Evolutionary conservation across 35 echinoderm and acorn worm genomes (phyloP).

Genomic region (Hemicentrotus pulcherrimus): DNA sequence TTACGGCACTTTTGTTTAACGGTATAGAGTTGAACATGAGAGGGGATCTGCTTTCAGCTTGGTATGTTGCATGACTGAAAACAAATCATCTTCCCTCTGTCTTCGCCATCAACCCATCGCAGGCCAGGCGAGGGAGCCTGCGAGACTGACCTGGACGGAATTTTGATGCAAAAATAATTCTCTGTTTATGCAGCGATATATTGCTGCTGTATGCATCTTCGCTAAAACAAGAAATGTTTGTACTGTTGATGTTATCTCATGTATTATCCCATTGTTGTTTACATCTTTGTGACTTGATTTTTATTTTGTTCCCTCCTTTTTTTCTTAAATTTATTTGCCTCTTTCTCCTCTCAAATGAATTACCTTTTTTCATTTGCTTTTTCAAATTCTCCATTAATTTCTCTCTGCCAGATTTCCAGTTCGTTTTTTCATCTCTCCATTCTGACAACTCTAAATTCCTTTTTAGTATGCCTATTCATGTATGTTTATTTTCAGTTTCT

Average conservation of each 20-base stretch:
- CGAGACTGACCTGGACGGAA: background rate
- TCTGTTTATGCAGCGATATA: background rate
- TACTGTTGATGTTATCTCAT: background rate
- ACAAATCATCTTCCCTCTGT: background rate
- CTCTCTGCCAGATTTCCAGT: too few species aligned
- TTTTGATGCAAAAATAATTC: conserved; percentile 20
- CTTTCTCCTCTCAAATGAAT: too few species aligned
- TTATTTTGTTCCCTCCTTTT: too few species aligned
- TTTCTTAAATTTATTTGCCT: too few species aligned
- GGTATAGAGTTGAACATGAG: background rate
- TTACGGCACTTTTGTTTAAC: background rate
- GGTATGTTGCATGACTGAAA: conserved; percentile 10
- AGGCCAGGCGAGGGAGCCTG: background rate
- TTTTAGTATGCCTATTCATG: too few species aligned
- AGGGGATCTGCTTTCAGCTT: background rate
- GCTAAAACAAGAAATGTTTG: background rate
- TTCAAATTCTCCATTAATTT: too few species aligned
- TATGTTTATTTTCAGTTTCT: too few species aligned
- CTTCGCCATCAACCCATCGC: background rate
- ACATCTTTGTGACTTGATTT: too few species aligned
- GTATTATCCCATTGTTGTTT: too few species aligned
- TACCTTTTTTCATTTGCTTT: too few species aligned
- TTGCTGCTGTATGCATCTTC: background rate
- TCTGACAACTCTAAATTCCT: too few species aligned
- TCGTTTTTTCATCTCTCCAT: too few species aligned